These are phyloP conservation scores for Pediacus dermestoides DNA, from an alignment of 2,888 invertebrate species.

Conservation along the genomic window DNA sequence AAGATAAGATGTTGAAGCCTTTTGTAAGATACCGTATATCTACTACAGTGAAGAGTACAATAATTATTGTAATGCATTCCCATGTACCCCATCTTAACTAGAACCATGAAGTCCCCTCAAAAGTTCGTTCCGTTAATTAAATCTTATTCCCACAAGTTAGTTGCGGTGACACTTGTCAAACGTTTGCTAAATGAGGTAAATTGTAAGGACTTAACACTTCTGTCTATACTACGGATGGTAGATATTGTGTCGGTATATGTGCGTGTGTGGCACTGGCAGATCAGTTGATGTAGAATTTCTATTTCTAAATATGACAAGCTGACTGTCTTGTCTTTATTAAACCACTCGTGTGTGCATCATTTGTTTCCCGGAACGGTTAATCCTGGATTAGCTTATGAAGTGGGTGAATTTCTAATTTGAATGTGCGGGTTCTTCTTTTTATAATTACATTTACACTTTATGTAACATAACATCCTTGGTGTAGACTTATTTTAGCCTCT, in stretches of 20 bases:
- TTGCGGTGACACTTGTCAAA: conserved; percentile 21
- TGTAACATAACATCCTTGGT: too few species aligned
- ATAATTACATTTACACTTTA: conserved; percentile 11
- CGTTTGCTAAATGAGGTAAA: conserved; percentile 13
- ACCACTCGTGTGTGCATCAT: conserved; percentile 16
- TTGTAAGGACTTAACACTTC: too few species aligned
- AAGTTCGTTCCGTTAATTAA: conserved; percentile 30
- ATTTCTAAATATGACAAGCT: conserved; percentile 18
- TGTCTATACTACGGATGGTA: too few species aligned
- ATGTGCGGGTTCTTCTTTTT: too few species aligned
- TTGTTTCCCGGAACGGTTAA: conserved; percentile 10
- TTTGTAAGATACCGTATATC: too few species aligned
- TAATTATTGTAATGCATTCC: too few species aligned
- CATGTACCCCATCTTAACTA: too few species aligned
- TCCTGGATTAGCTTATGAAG: conserved; percentile 15
- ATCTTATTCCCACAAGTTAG: conserved; percentile 26
- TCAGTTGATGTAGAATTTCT: conserved; percentile 15
- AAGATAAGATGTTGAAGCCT: too few species aligned
- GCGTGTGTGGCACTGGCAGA: conserved; percentile 15
- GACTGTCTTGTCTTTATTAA: conserved; percentile 16
- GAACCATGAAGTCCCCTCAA: too few species aligned
- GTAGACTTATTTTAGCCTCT: too few species aligned
- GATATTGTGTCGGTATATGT: too few species aligned
- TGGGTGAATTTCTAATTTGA: conserved; percentile 12
- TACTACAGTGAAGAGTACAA: too few species aligned